Evolutionary conservation across 2,888 invertebrate species (phyloP), one percentile per base, ranked within the genome.

Genomic region (Cheiracanthium punctorium): DNA sequence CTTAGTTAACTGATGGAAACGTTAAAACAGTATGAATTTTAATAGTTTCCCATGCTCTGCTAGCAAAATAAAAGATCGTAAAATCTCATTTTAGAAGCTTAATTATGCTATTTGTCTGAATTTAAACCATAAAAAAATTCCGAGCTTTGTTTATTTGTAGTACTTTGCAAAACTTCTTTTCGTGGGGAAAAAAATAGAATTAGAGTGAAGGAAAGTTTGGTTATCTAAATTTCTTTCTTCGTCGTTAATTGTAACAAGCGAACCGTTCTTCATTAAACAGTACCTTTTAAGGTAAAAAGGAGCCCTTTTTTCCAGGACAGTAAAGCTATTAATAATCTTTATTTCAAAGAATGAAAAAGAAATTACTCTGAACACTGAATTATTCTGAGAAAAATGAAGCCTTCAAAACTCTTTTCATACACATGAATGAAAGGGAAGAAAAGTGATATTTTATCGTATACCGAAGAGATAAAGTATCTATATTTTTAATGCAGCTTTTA

Each of bases 61-160:
- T 12, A 43, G 17, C 7, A 29, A 71, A 71, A 71, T 24, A 71
- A 17, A 28, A 67, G 30, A 67, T 43, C 12, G 43, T 32, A 29
- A 71, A 71, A 71, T 43, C 43, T 43, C 43, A 71, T 71, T 71
- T 71, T 43, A 24, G 71, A 71, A 71, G 71, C 43, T 71, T 71
- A 43, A 43, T 43, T 71, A 43, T 43, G 29, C 71, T 41, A 71
- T 71, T 67, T 71, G 28, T 71, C 29, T 12, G 28, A 29, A 14
- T 71, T 71, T 1, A 10, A 71, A 58, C 24, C 58, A 17, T 24
- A 12, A 24, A 58, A 58, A 30, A 67, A 67, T 20, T 17, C n/a
- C 67, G 7, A 17, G 32, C 67, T 67, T 67, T 67, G 32, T 67
- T 67, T 67, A 67, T 32, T 67, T 30, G 7, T 30, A 32, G 30